Conservation (phyloP, 2,113 vertebrate species). For the Harpagus bidentatus region DNA sequence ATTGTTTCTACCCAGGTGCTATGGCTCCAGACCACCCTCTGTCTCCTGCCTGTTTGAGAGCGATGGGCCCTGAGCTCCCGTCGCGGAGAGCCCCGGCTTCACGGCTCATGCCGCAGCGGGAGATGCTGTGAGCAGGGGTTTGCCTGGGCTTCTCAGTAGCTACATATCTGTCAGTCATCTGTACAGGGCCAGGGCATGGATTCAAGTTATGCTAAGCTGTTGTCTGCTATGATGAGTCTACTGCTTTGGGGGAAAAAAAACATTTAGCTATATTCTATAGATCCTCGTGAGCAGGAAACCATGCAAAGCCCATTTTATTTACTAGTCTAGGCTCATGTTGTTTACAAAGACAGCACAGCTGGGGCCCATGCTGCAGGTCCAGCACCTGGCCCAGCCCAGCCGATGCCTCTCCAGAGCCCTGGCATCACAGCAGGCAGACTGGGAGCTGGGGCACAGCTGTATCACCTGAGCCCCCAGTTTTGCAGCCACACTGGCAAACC, state of each 20-base stretch:
- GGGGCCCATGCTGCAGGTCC: not conserved
- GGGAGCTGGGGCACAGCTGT: not conserved
- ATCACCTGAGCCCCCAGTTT: not conserved
- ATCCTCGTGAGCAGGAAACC: not conserved
- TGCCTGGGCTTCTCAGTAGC: not conserved
- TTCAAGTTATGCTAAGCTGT: not conserved
- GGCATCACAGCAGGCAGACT: not conserved
- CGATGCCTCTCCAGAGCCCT: not conserved
- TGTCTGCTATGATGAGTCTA: not conserved
- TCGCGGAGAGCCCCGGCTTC: rapidly evolving
- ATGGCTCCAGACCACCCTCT: not conserved
- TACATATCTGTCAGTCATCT: not conserved
- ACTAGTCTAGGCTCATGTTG: not conserved
- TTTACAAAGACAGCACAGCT: not conserved
- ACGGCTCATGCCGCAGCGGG: rapidly evolving
- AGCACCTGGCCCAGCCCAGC: not conserved
- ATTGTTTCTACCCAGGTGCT: not conserved
- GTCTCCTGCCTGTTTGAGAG: not conserved
- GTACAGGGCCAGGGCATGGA: not conserved
- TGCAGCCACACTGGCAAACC: not conserved
- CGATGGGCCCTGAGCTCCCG: not conserved
- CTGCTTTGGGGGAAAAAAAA: not conserved
- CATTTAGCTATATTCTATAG: not conserved
- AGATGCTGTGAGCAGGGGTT: not conserved
- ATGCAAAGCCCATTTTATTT: not conserved